Evolutionary conservation across 2,888 invertebrate species (phyloP), one percentile per base, ranked within the genome.

Genomic region (Aricia artaxerxes): DNA sequence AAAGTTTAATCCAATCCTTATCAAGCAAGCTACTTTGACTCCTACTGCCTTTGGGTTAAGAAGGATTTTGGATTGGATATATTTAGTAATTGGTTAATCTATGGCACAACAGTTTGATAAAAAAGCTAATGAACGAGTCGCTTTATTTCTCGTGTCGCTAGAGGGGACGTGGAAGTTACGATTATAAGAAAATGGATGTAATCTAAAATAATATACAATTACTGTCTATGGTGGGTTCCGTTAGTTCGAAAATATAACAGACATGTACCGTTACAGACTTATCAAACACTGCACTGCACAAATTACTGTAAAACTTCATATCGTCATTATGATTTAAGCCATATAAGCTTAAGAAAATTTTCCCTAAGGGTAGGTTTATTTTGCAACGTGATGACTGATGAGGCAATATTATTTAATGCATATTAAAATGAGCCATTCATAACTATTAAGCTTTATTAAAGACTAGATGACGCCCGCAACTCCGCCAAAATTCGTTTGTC

Each of bases 71-170:
- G 40, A 1, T 24, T 75, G 75, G 4, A 75, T 49, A 5, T 16
- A 80, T 80, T 80, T 44, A 78, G 72, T 57, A 35, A 61, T 69
- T n/a, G 64, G 35, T 40, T 38, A 38, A 35, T 78, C 11, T 49
- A 75, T 44, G 75, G 75, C 83, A 84, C 82, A 83, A 83, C 84
- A 81, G 83, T 79, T 80, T 81, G 88, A 78, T 79, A 82, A 83
- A 88, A 89, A 87, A 87, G 83, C 79, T 86, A 89, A 89, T 88
- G 87, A 89, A 88, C 89, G 87, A 87, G 86, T 86, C 84, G 85
- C 85, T 85, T 81, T 82, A 82, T 82, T 83, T 83, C 84, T 84
- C 84, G 82, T 87, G 86, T 87, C 87, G 85, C 86, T 84, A 78
- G 83, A 81, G 86, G 88, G 84, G 81, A 83, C 82, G 82, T 82